A percentile compares a stretch with the other conserved stretches of the same genome.
Conservation (phyloP, 2,888 invertebrate species). For the Meteorus cinctellus region DNA sequence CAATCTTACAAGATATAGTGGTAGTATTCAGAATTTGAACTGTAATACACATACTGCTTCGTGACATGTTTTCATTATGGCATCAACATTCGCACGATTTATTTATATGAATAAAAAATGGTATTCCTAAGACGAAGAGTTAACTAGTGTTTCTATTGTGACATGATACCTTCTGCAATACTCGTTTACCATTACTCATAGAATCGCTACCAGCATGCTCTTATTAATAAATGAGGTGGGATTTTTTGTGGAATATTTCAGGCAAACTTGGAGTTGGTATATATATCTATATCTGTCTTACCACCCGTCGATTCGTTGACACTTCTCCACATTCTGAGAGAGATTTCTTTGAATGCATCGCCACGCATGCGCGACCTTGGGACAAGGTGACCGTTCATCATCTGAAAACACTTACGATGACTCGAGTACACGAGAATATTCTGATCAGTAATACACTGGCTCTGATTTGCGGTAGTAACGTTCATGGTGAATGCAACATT, state of each 20-base stretch:
- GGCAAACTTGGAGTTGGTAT: too few species aligned
- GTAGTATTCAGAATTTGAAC: conserved; percentile 70
- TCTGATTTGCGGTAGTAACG: conserved; percentile 17
- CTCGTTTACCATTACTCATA: too few species aligned
- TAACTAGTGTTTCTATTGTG: conserved; percentile 34
- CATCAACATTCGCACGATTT: conserved; percentile 73
- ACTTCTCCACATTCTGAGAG: not conserved
- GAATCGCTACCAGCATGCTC: too few species aligned
- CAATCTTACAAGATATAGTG: conserved; percentile 64
- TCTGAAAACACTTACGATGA: conserved; percentile 35
- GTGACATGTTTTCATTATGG: conserved; percentile 73
- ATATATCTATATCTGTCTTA: not conserved
- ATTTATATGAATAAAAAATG: conserved; percentile 71
- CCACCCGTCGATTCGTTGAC: conserved; percentile 18
- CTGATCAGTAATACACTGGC: conserved; percentile 26
- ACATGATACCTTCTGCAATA: conserved; percentile 4
- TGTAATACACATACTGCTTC: conserved; percentile 73
- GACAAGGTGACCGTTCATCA: conserved; percentile 75
- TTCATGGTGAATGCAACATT: conserved; percentile 8
- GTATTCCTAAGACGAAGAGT: conserved; percentile 58
- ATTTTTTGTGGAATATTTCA: not conserved
- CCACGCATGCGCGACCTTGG: conserved; percentile 74
- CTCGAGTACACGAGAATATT: conserved; percentile 35
- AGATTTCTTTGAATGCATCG: conserved; percentile 17
- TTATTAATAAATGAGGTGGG: too few species aligned